These are phyloP conservation scores for Pediacus dermestoides DNA, from an alignment of 2,888 invertebrate genomes.

Conservation along the genomic window DNA sequence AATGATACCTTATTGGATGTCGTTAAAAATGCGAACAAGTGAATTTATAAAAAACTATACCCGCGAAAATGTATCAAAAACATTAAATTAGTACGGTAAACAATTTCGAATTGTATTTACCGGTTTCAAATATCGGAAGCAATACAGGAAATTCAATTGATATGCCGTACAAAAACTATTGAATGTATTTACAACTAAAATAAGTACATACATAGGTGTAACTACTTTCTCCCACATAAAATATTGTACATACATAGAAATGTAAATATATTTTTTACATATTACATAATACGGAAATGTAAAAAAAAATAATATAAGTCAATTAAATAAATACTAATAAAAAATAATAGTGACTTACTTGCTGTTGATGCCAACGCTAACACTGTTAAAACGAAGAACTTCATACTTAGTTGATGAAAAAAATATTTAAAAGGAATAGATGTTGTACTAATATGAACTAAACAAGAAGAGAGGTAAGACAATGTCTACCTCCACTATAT, in stretches of 20 bases:
- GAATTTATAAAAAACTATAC: too few species aligned
- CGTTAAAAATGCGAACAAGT: too few species aligned
- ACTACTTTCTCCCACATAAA: conserved; percentile 9
- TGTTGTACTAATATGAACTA: conserved; percentile 20
- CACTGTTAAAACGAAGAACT: conserved; percentile 29
- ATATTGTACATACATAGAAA: conserved; percentile 8
- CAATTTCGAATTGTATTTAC: not conserved
- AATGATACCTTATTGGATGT: too few species aligned
- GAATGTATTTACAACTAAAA: not conserved
- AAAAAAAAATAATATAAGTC: conserved; percentile 8
- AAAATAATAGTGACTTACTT: conserved; percentile 32
- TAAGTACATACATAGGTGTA: not conserved
- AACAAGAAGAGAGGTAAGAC: conserved; percentile 31
- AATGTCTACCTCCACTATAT: conserved; percentile 36
- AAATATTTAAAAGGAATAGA: conserved; percentile 22
- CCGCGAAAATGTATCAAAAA: too few species aligned
- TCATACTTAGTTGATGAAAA: too few species aligned
- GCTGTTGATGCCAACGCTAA: conserved; percentile 30
- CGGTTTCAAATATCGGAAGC: not conserved
- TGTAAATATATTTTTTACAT: conserved; percentile 8
- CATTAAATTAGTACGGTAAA: not conserved
- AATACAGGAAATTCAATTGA: not conserved
- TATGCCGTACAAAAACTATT: not conserved
- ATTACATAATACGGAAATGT: conserved; percentile 15
- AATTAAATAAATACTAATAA: not conserved